Base-by-base conservation (phyloP, 1,140 invertebrate genomes). In the Chironomus tepperi region DNA sequence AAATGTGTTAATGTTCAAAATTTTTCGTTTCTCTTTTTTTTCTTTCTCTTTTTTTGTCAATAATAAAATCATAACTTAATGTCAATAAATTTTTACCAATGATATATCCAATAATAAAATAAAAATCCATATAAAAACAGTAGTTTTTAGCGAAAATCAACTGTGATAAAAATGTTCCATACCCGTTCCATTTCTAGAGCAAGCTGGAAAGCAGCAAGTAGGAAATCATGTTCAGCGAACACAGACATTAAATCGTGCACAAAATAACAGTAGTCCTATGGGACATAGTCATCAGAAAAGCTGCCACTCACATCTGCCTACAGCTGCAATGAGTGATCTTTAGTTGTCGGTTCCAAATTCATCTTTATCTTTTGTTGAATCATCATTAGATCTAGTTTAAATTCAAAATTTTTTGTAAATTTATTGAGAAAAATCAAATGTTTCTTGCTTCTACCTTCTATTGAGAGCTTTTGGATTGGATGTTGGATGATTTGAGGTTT, bases 271-370 rank as follows among this genome's bases (percentile, higher is more conserved):
- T 10, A 70, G 65, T 70, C 65, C 65, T 1, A 70, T 70, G 65
- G 65, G 65, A 19, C 65, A 70, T 21, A 70, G 65, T 70, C 65
- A 70, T 70, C 65, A 70, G 16, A 18, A 70, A 12, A 70, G 65
- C 65, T 70, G 65, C 10, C 65, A 70, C 18, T 70, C 65, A 21
- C 65, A 70, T 70, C 65, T 70, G 2, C 65, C 65, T 18, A 70
- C 65, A 70, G 65, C 65, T 5, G 65, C 65, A 18, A 70, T 70
- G 65, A 70, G 65, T 70, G 65, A 70, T 70, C 65, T 70, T 16
- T 70, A 70, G 65, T 70, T 70, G 18, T 70, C 65, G 7, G 19
- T 70, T 21, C 9, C 65, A 70, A 18, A 70, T 18, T 70, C 65
- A 21, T 70, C 16, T 34, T 34, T 34, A 70, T 19, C 65, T 16